Evolutionary conservation across 2,113 vertebrate species (phyloP), one percentile per base, ranked within the genome.

Genomic region (Sylvietta virens): DNA sequence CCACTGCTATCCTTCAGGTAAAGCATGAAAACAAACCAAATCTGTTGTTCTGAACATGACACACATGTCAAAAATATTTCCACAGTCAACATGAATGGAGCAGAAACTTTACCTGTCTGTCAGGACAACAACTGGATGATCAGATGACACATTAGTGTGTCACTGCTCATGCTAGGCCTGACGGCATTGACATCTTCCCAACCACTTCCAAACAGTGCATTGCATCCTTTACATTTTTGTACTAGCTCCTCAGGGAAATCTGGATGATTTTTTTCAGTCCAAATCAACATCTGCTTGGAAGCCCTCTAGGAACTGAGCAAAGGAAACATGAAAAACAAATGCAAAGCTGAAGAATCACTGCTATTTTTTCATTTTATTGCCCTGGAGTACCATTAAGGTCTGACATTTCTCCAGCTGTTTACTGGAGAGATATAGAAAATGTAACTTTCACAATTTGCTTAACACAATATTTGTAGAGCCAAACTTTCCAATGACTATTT

Each of bases 271-370:
- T 11, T 51, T 80, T 76, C 51, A 61, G 23, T 62, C 4, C n/a
- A 62, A 71, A 86, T 71, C 10, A 57, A 6, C 4, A 1, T 80
- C 24, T 66, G 6, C 12, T 53, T 61, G 24, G 61, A 83, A 80
- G 39, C 2, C 5, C 11, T 48, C 18, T 35, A 37, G n/a, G 21
- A 92, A 80, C 0, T 0, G 0, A 57, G 12, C 6, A 62, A 71
- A 62, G 21, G 14, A 93, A 88, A 50, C 7, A 44, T 40, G 27
- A 53, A 82, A 82, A 88, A 77, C 11, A 76, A 72, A 48, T 0
- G 0, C 28, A 27, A 82, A 65, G 23, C 35, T 66, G 45, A 78
- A 79, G 18, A 85, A 70, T 74, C 37, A 20, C 15, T 39, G 6
- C 13, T 47, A 4, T 23, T 21, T 66, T 85, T 91, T 82, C 14